These are phyloP conservation scores for Verasper variegatus DNA, from an alignment of 2,113 vertebrate species.

Conservation along the genomic window DNA sequence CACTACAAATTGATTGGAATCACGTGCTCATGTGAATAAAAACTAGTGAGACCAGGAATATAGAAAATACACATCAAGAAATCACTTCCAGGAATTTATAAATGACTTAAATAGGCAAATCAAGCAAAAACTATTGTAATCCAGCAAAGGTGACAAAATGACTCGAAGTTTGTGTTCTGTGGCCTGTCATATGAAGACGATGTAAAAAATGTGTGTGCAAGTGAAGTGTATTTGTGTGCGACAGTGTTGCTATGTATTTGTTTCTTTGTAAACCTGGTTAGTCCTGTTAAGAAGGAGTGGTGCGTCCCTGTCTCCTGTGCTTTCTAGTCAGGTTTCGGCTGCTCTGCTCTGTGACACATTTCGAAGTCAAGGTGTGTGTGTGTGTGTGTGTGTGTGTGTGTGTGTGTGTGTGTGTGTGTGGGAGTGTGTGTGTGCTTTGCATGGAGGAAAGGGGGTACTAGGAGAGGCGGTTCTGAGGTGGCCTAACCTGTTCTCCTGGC, in stretches of 20 bases:
- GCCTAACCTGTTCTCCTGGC: constrained; percentile 79
- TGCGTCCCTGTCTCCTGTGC: constrained; percentile 8
- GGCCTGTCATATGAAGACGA: not conserved
- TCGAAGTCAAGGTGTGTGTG: constrained; percentile 5
- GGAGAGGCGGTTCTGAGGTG: constrained; percentile 58
- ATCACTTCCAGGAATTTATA: not conserved
- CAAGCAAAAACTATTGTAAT: no score
- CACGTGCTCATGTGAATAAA: not conserved
- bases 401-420: constrained; percentile 30
- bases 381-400: constrained; percentile 10
- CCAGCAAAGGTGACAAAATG: no score
- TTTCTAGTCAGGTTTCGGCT: constrained; percentile 68
- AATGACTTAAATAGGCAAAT: no score
- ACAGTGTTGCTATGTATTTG: not conserved
- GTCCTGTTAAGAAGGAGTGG: constrained; percentile 71
- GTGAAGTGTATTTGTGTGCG: not conserved
- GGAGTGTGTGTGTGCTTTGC: constrained; percentile 22
- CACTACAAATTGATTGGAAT: not conserved
- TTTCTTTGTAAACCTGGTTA: constrained; percentile 63
- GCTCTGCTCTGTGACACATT: constrained; percentile 35
- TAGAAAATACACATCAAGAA: not conserved
- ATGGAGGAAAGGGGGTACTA: constrained; percentile 9
- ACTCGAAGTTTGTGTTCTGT: not conserved
- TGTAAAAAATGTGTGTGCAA: not conserved
- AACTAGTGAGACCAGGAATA: not conserved